Evolutionary conservation across 64 coral and sea anemone species (phyloP), one percentile per base, ranked within the genome.

Genomic region (Montipora cactus): DNA sequence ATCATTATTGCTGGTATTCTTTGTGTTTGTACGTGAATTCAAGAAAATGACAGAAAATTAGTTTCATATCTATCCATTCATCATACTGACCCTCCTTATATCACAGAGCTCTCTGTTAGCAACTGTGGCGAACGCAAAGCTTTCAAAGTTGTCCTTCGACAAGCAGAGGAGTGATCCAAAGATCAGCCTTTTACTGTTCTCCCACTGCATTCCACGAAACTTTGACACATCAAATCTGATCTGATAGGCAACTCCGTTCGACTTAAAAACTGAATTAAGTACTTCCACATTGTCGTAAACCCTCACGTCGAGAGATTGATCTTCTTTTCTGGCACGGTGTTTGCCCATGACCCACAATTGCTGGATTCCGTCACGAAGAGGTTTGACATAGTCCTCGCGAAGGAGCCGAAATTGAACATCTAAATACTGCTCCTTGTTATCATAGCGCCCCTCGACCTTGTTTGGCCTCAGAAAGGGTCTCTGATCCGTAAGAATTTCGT

Each of bases 321-420:
- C 15, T 7, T 57, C 23, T 46, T 37, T 79, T 0, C 3, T 12
- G 15, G 59, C 61, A 19, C 72, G 19, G 13, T 44, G 61, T 67
- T 88, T 59, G 3, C 77, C 21, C 47, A 58, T 78, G 3, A 49
- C 84, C 8, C 81, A 44, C 20, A 96, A 68, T 22, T 88, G 11
- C 5, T 75, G 15, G 74, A 96, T 96, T 22, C 95, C 95, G 15
- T 96, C 78, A 8, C 95, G 83, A 0, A 96, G 87, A 2, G 95
- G 95, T 11, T 84, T 85, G 8, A 92, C 7, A 23, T 92, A 96
- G 49, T 96, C 95, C 75, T 96, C 95, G 8, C 86, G 95, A 22
- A 95, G 75, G 9, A 95, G 82, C 16, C 94, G 89, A 91, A 95
- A 95, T 44, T 95, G 94, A 0, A 93, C 95, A 25, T 96, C 95